Percentiles rank a stretch among this genome's conserved stretches.
Conservation (phyloP, 2,113 vertebrate species). For the Brachypteracias leptosomus region DNA sequence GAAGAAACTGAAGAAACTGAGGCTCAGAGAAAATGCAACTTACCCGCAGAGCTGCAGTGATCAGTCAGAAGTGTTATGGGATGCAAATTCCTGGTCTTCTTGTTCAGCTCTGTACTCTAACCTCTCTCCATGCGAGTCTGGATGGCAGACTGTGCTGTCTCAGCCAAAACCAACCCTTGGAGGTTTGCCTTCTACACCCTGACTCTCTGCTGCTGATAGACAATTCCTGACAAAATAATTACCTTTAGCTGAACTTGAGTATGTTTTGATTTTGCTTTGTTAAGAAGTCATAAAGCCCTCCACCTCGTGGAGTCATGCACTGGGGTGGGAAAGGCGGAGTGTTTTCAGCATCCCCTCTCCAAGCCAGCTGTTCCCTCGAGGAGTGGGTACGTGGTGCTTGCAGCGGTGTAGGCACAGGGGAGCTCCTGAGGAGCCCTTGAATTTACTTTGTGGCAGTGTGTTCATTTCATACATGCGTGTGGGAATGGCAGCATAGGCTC, state of each 20-base stretch:
- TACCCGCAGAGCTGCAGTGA: neutral
- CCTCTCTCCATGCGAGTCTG: neutral
- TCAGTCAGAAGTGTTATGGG: neutral
- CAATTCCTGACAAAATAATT: neutral
- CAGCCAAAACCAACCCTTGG: neutral
- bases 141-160: neutral
- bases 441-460: neutral
- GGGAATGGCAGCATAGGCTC: neutral
- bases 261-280: neutral
- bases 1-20: neutral
- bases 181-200: neutral
- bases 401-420: neutral
- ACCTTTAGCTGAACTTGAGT: neutral
- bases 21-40: neutral
- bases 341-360: neutral
- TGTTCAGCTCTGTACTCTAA: neutral
- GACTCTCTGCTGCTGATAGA: neutral
- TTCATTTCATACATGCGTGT: fast-evolving
- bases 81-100: neutral
- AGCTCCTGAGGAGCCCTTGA: neutral
- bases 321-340: neutral
- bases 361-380: neutral
- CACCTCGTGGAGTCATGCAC: fast-evolving
- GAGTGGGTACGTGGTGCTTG: neutral
- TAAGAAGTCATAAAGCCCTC: neutral